Evolutionary conservation across 2,113 vertebrate species (phyloP).

Genomic region (Zapus hudsonius): DNA sequence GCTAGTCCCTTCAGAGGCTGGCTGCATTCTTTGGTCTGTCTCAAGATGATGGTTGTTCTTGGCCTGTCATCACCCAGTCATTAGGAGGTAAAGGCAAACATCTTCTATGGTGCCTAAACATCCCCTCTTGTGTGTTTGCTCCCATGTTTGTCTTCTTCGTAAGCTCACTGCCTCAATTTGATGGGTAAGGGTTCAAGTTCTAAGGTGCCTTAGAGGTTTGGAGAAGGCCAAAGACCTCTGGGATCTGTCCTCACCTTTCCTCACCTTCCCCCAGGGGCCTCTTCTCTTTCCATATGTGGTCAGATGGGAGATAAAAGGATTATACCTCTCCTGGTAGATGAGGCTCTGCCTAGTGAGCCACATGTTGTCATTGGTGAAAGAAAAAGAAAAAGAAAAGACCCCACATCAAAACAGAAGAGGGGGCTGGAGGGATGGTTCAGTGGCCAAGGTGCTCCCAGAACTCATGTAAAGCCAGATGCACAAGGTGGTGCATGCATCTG

Average conservation of each 20-base stretch:
- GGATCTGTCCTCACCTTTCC: not conserved
- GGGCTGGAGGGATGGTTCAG: no score
- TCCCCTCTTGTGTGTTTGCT: no score
- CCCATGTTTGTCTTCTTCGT: no score
- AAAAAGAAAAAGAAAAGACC: no score
- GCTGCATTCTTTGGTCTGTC: not conserved
- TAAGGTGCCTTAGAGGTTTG: not conserved
- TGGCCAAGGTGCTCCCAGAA: no score
- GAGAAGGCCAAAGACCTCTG: not conserved
- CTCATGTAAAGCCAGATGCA: no score
- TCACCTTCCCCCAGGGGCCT: not conserved
- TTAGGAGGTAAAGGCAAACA: not conserved
- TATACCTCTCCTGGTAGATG: not conserved
- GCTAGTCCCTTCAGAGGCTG: not conserved
- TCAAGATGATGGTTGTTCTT: not conserved
- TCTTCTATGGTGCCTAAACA: accelerated
- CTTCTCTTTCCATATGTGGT: not conserved
- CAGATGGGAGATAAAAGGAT: not conserved
- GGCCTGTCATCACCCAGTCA: not conserved
- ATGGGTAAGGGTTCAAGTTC: not conserved
- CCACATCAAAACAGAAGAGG: no score
- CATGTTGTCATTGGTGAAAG: no score
- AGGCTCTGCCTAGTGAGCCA: not conserved
- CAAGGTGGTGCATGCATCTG: no score
- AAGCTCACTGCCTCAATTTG: not conserved